Conservation (phyloP, 1,140 invertebrate species). For the Diorhabda elongata region DNA sequence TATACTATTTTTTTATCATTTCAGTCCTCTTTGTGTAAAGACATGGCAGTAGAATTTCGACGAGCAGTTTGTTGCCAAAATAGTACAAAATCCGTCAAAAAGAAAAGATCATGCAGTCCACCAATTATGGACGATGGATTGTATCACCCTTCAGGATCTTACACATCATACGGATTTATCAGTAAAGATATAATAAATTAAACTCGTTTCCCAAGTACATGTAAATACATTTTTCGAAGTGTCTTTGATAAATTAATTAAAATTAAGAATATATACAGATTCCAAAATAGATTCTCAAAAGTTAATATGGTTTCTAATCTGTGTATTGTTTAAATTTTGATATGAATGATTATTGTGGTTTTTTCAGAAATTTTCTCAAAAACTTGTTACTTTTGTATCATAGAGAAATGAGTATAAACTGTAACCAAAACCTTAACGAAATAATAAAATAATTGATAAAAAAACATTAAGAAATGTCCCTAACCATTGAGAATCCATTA, state of each 20-base stretch:
- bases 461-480: too few species aligned
- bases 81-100: slow-evolving; percentile 51
- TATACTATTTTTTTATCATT: slow-evolving; percentile 25
- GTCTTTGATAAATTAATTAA: neutral
- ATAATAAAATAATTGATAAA: too few species aligned
- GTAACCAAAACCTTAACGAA: too few species aligned
- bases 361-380: too few species aligned
- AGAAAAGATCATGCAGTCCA: slow-evolving; percentile 38
- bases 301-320: too few species aligned
- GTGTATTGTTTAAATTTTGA: too few species aligned
- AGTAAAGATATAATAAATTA: slow-evolving; percentile 48
- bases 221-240: neutral
- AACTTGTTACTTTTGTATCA: too few species aligned
- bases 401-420: too few species aligned
- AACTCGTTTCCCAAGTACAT: neutral
- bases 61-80: slow-evolving; percentile 63
- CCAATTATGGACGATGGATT: slow-evolving; percentile 40
- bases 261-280: neutral
- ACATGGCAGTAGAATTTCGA: slow-evolving; percentile 65
- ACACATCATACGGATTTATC: slow-evolving; percentile 59
- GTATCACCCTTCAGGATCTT: slow-evolving; percentile 50
- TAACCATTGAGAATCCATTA: too few species aligned
- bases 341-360: too few species aligned
- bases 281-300: neutral
- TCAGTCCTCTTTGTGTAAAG: slow-evolving; percentile 62